A percentile compares a stretch with the other conserved stretches of the same genome.
These are phyloP conservation scores for Yponomeuta cagnagella DNA, from an alignment of 2,888 invertebrate genomes.

Conservation along the genomic window DNA sequence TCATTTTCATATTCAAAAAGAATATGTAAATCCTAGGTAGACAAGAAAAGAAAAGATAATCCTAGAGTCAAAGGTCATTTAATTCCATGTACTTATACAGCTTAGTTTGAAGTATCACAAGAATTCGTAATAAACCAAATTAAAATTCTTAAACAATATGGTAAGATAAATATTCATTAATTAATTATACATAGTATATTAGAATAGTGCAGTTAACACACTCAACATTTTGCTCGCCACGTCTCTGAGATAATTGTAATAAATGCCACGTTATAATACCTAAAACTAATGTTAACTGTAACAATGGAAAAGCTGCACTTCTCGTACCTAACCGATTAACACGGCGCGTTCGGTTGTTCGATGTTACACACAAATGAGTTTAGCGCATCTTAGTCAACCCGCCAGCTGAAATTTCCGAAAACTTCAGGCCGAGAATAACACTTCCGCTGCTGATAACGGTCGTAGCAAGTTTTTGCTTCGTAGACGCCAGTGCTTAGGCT, in stretches of 20 bases:
- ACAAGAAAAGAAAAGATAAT: too few species aligned
- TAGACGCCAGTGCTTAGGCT: too few species aligned
- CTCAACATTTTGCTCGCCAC: slow-evolving; percentile 2
- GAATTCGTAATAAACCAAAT: slow-evolving; percentile 49
- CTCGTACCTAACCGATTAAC: too few species aligned
- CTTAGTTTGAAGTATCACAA: slow-evolving; percentile 67
- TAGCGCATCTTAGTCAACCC: not conserved
- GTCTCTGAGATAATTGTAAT: slow-evolving; percentile 12
- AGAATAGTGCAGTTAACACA: slow-evolving; percentile 1
- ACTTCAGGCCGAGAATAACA: too few species aligned
- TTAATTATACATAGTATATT: not conserved
- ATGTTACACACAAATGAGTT: not conserved
- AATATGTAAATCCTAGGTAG: too few species aligned
- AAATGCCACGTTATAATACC: slow-evolving; percentile 34
- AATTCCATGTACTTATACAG: slow-evolving; percentile 60
- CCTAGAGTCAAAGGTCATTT: slow-evolving; percentile 50
- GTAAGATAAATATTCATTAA: slow-evolving; percentile 43
- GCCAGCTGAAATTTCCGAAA: too few species aligned
- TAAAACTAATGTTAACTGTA: slow-evolving; percentile 5
- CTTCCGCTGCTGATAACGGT: too few species aligned
- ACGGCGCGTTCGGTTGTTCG: too few species aligned
- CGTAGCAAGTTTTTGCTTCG: too few species aligned
- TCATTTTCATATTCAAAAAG: too few species aligned
- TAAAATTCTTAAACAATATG: slow-evolving; percentile 20
- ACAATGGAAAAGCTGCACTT: not conserved